Percentiles rank a stretch among this genome's conserved stretches.
phyloP scores from a whole-genome alignment of 1,140 invertebrate species.

The Camponotus vicinus region DNA sequence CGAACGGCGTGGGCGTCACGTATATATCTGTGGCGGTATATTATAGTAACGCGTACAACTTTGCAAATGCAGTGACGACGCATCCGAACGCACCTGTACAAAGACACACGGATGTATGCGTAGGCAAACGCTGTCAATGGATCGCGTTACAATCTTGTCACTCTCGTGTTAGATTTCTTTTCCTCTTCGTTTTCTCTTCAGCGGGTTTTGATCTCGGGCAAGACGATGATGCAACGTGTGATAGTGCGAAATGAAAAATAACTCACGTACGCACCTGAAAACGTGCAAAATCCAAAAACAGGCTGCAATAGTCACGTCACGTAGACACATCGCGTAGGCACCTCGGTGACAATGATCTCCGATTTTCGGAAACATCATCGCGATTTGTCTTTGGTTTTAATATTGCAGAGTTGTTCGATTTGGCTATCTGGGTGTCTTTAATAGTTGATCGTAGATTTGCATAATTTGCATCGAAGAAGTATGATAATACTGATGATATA shows the following conservation, averaged over 20 bases:
- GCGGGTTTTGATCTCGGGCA: slow-evolving; percentile 17
- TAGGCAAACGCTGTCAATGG: slow-evolving; percentile 73
- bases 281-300: slow-evolving; percentile 62
- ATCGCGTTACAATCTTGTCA: slow-evolving; percentile 18
- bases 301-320: slow-evolving; percentile 36
- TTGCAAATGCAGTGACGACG: neutral
- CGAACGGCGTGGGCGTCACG: slow-evolving; percentile 65
- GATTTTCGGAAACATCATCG: neutral
- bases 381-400: neutral
- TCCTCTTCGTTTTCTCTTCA: slow-evolving; percentile 25
- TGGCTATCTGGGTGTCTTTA: slow-evolving; percentile 22
- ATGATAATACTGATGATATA: slow-evolving; percentile 33
- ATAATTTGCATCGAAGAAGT: slow-evolving; percentile 38
- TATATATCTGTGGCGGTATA: slow-evolving; percentile 28
- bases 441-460: slow-evolving; percentile 48
- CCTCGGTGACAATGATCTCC: slow-evolving; percentile 51
- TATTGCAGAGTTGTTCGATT: neutral
- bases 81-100: slow-evolving; percentile 49
- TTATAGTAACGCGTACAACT: slow-evolving; percentile 11
- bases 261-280: slow-evolving; percentile 49
- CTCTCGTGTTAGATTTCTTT: slow-evolving; percentile 51
- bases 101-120: slow-evolving; percentile 56
- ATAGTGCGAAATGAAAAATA: slow-evolving; percentile 59
- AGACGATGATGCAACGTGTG: neutral
- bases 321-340: slow-evolving; percentile 54